phyloP scores from a whole-genome alignment of 2,888 invertebrate species.

The Ophraella communa region DNA sequence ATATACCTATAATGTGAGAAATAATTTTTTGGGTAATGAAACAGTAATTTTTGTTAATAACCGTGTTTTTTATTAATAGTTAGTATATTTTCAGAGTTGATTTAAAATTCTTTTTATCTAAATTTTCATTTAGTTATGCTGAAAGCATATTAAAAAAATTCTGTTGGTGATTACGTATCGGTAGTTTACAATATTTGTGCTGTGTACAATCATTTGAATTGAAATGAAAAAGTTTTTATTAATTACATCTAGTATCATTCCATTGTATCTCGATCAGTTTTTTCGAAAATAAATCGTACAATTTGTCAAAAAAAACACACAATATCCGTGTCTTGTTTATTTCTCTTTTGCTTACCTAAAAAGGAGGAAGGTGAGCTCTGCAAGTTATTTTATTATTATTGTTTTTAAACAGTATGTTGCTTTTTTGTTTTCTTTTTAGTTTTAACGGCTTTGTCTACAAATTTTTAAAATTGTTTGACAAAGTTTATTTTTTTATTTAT shows the following conservation, averaged over 20 bases:
- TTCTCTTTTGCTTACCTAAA: constrained; percentile 12
- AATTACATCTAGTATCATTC: constrained; percentile 39
- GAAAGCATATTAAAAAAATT: constrained; percentile 31
- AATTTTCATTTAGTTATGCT: constrained; percentile 31
- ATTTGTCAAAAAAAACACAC: constrained; percentile 46
- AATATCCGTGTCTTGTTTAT: background rate
- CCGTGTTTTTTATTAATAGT: background rate
- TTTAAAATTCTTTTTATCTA: constrained; percentile 12
- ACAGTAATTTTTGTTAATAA: background rate
- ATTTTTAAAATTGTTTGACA: too few relatives aligned
- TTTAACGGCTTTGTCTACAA: too few relatives aligned
- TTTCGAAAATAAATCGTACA: constrained; percentile 54
- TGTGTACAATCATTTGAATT: constrained; percentile 54
- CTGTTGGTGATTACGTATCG: constrained; percentile 28
- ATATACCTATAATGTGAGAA: too few relatives aligned
- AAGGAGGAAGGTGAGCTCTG: constrained; percentile 24
- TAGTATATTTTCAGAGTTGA: constrained; percentile 18
- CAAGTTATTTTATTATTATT: background rate
- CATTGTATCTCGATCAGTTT: constrained; percentile 44
- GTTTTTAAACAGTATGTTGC: too few relatives aligned
- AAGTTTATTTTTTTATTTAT: background rate
- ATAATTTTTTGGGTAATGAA: background rate
- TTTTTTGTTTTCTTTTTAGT: too few relatives aligned
- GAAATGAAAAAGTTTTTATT: constrained; percentile 32
- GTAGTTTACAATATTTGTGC: constrained; percentile 43